Base-by-base conservation (phyloP, 2,888 invertebrate genomes). In the Clistopyga incitator region DNA sequence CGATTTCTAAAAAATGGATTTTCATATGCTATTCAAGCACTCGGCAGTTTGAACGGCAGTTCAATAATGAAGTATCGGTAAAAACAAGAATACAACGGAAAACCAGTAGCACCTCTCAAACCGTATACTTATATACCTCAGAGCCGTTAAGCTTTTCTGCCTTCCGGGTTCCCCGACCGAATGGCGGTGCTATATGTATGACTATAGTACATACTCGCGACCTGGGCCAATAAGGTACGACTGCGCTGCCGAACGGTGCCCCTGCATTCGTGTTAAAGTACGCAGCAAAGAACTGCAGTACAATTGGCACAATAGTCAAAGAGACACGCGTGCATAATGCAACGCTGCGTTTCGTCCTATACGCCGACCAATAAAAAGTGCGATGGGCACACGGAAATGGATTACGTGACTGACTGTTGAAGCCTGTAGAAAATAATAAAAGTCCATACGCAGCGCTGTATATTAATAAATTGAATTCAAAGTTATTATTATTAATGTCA, bases 251-350 rank as follows among this genome's bases (percentile, higher is more conserved):
- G 29, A 0, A 0, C 54, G 15, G 6, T n/a, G 10, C n/a, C 38
- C 8, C 34, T 38, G 38, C 61, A 38, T 38, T 18, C 61, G 18
- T 34, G n/a, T 18, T 10, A 61, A 38, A 61, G 61, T 61, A 18
- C 61, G 6, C 38, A 13, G 20, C 56, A 10, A 18, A 61, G 61
- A 38, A 34, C 38, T 18, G 56, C 56, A n/a, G 34, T 38, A 61
- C 61, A 74, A 74, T 74, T 74, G 72, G 47, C 47, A 74, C 72
- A 74, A 74, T 74, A 47, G 72, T 11, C 61, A 47, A 47, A 61
- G 29, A 34, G 72, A 74, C 61, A 74, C 72, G 72, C 59, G 61
- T 61, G 45, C 25, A 34, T 61, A 74, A 61, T 74, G 59, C 72
- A 74, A 61, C 61, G 61, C 45, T 8, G 34, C 42, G 65, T 45